phyloP scores from a whole-genome alignment of 1,140 invertebrate genomes.

The Tetramorium parvispinum region DNA sequence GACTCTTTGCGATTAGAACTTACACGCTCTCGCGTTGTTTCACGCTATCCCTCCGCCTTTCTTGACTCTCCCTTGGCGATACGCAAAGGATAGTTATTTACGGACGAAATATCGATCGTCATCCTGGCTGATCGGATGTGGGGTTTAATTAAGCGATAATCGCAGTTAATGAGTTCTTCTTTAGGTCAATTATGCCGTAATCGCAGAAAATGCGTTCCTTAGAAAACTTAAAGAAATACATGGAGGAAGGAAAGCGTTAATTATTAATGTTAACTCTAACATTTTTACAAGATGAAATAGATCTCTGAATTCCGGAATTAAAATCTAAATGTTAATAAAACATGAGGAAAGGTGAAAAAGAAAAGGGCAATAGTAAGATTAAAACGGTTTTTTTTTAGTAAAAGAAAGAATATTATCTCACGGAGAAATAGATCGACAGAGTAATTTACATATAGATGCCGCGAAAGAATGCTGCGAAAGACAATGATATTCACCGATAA shows the following conservation, averaged over 20 bases:
- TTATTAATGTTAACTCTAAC: neutral
- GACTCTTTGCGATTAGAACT: conserved; percentile 61
- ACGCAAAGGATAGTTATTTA: conserved; percentile 59
- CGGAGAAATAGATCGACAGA: neutral
- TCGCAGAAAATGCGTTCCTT: neutral
- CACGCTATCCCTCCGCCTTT: conserved; percentile 49
- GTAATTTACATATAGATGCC: conserved; percentile 28
- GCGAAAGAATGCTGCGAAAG: neutral
- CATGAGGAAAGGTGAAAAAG: neutral
- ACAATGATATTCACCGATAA: conserved; percentile 23
- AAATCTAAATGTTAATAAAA: neutral
- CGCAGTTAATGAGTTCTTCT: conserved; percentile 26
- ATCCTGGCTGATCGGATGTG: conserved; percentile 19
- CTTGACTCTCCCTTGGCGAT: conserved; percentile 46
- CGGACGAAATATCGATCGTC: conserved; percentile 42
- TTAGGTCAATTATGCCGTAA: conserved; percentile 6
- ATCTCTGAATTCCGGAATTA: neutral
- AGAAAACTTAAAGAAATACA: neutral
- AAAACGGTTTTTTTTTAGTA: neutral
- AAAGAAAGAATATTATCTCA: neutral
- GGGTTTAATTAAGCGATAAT: conserved; percentile 25
- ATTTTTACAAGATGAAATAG: neutral
- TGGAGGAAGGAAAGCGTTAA: neutral
- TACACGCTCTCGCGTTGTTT: conserved; percentile 55
- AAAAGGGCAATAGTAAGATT: neutral